phyloP scores from a whole-genome alignment of 2,113 vertebrate species.

The Castor canadensis region DNA sequence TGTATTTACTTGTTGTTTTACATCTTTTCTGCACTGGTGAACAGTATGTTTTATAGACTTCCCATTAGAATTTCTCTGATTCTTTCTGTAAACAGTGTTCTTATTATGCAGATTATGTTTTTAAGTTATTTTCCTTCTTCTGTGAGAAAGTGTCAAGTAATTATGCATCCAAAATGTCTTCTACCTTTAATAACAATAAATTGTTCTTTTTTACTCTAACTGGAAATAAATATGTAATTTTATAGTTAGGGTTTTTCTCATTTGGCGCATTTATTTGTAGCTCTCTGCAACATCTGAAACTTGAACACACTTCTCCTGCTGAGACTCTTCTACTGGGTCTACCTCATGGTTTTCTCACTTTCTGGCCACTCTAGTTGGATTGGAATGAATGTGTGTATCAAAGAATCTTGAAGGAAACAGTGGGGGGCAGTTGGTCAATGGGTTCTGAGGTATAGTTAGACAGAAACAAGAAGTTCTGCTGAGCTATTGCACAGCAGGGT shows the following conservation, averaged over 20 bases:
- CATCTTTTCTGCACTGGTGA: not conserved
- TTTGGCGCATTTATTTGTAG: not conserved
- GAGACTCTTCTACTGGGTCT: not conserved
- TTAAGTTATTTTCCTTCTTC: slow-evolving; percentile 42
- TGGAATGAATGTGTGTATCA: not conserved
- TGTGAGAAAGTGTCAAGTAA: slow-evolving; percentile 13
- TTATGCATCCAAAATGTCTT: not conserved
- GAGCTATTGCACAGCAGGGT: not conserved
- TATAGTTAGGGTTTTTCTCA: not conserved
- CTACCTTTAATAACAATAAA: not conserved
- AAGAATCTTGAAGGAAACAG: not conserved
- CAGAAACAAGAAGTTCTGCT: not conserved
- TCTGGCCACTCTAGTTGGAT: not conserved
- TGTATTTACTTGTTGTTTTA: not conserved
- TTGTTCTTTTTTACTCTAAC: not conserved
- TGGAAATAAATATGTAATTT: slow-evolving; percentile 17
- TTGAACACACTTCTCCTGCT: not conserved
- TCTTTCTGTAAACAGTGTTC: not conserved
- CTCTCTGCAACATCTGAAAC: not conserved
- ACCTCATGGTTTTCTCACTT: not conserved
- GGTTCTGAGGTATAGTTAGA: not conserved
- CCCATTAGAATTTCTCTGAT: not conserved
- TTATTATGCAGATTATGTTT: not conserved
- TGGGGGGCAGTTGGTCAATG: not conserved
- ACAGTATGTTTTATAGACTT: not conserved